phyloP scores from a whole-genome alignment of 2,797 vertebrate species.

The Paratrypauchen microcephalus region DNA sequence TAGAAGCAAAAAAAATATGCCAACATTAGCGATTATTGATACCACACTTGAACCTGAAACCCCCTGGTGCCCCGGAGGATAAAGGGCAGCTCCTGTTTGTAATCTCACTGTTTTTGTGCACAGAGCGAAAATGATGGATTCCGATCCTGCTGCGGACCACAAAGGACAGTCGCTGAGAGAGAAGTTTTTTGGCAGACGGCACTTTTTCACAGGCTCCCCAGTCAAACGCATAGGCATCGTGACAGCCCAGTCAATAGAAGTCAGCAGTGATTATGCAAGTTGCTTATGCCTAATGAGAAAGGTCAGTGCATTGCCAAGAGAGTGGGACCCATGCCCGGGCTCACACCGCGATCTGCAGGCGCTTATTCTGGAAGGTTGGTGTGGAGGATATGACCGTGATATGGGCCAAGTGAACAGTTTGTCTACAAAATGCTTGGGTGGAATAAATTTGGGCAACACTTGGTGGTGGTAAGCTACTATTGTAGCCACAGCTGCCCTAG shows the following conservation, averaged over 20 bases:
- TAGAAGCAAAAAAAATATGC: not conserved
- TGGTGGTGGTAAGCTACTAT: too few relatives aligned
- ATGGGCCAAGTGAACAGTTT: not conserved
- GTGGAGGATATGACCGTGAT: conserved; percentile 18
- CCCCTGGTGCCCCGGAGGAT: conserved; percentile 13
- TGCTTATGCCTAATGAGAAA: conserved; percentile 74
- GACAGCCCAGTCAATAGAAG: conserved; percentile 75
- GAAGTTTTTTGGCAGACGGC: conserved; percentile 50
- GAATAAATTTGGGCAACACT: too few relatives aligned
- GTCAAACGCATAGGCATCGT: conserved; percentile 56
- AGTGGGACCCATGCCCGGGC: conserved; percentile 59
- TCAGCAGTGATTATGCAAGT: conserved; percentile 78
- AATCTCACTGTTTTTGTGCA: conserved; percentile 29
- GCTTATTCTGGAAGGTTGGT: conserved; percentile 33
- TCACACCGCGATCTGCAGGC: conserved; percentile 57
- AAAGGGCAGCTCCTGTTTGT: conserved; percentile 2
- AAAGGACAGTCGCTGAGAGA: conserved; percentile 44
- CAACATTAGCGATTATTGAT: conserved; percentile 20
- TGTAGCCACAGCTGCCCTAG: too few relatives aligned
- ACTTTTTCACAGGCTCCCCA: conserved; percentile 57
- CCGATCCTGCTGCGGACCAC: conserved; percentile 40
- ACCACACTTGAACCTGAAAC: conserved; percentile 3
- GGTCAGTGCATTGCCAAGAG: conserved; percentile 69
- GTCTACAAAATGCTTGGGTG: not conserved
- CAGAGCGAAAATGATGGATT: conserved; percentile 41